These are phyloP conservation scores for Melanotaenia pygmaea DNA, from an alignment of 2,797 vertebrate species.

Conservation along the genomic window DNA sequence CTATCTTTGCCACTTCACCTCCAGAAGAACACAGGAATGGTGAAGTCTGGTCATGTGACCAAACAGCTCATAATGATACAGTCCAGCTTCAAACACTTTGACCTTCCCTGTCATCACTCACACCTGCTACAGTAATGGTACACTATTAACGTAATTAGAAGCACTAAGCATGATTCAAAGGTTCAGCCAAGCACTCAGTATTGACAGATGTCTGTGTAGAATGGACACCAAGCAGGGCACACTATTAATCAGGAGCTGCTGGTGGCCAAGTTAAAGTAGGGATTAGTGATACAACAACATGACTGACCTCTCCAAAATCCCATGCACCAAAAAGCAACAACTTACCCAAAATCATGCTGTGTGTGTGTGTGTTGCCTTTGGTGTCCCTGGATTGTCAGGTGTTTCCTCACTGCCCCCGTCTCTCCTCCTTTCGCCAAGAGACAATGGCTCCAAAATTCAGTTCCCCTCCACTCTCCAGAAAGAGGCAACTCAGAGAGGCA, in stretches of 20 bases:
- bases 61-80: constrained; percentile 65
- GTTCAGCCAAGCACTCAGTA: constrained; percentile 25
- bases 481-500: constrained; percentile 80
- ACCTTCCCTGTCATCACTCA: constrained; percentile 79
- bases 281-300: constrained; percentile 59
- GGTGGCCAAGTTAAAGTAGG: constrained; percentile 62
- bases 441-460: constrained; percentile 75
- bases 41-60: constrained; percentile 68
- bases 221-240: constrained; percentile 33
- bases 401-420: constrained; percentile 56
- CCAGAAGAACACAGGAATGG: constrained; percentile 40
- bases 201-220: constrained; percentile 55
- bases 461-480: constrained; percentile 66
- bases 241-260: constrained; percentile 51
- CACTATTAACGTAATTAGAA: constrained; percentile 55
- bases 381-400: constrained; percentile 64
- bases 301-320: constrained; percentile 62
- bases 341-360: constrained; percentile 86
- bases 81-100: constrained; percentile 60
- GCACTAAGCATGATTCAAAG: constrained; percentile 51
- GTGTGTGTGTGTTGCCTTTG: constrained; percentile 58
- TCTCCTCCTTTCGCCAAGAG: constrained; percentile 58
- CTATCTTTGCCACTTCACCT: constrained; percentile 34
- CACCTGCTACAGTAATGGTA: constrained; percentile 68
- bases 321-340: constrained; percentile 51